A percentile compares a stretch with the other conserved stretches of the same genome.
phyloP scores from a whole-genome alignment of 2,888 invertebrate species.

The Oxystoma pomonae region DNA sequence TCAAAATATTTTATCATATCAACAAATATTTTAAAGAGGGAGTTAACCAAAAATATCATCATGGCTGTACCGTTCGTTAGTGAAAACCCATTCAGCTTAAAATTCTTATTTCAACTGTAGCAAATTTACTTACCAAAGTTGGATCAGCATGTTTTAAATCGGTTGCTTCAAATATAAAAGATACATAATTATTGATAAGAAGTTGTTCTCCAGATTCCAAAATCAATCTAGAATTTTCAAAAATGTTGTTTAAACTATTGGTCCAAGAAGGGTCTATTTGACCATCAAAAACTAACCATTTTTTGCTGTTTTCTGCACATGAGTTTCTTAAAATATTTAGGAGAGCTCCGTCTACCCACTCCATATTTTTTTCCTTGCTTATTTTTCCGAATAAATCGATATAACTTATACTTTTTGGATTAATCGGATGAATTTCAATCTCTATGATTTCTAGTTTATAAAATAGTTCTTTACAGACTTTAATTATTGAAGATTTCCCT shows the following conservation, averaged over 20 bases:
- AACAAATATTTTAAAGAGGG: too few relatives aligned
- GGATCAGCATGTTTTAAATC: conserved; percentile 74
- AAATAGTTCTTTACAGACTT: conserved; percentile 66
- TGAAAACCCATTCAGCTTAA: too few relatives aligned
- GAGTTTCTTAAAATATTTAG: conserved; percentile 71
- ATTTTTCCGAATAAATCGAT: conserved; percentile 83
- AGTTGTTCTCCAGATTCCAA: conserved; percentile 79
- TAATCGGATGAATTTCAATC: conserved; percentile 49
- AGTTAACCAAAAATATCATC: too few relatives aligned
- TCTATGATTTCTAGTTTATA: conserved; percentile 9
- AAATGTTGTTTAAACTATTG: conserved; percentile 76
- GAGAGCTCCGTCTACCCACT: conserved; percentile 82
- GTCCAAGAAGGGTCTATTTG: conserved; percentile 83
- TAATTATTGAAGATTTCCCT: conserved; percentile 74
- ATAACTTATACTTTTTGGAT: conserved; percentile 85
- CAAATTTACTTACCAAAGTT: conserved; percentile 58
- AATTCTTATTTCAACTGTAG: too few relatives aligned
- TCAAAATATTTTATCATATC: too few relatives aligned
- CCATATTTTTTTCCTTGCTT: conserved; percentile 67
- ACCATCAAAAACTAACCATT: conserved; percentile 88
- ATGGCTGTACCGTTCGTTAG: too few relatives aligned
- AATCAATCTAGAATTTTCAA: conserved; percentile 77
- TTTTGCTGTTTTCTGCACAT: conserved; percentile 62
- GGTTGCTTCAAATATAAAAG: conserved; percentile 79
- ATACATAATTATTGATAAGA: conserved; percentile 66